Conservation (phyloP, 2,113 vertebrate species). For the Gallinago jamesoni region DNA sequence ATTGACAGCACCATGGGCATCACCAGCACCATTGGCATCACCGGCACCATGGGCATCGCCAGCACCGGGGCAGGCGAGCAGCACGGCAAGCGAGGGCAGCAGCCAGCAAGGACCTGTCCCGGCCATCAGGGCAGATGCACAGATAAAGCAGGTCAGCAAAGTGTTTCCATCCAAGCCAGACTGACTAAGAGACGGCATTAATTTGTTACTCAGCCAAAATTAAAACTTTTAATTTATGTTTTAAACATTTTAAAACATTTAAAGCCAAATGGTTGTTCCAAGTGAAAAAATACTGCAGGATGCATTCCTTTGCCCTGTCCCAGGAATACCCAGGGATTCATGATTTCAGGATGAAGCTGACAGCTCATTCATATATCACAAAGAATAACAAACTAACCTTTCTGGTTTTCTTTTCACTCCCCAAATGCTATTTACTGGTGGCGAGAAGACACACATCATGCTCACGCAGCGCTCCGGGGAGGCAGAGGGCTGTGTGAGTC, state of each 20-base stretch:
- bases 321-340: slow-evolving; percentile 12
- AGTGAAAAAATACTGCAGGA: neutral
- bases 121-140: neutral
- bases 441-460: neutral
- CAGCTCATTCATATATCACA: slow-evolving; percentile 18
- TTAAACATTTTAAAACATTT: too few relatives aligned
- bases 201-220: slow-evolving; percentile 8
- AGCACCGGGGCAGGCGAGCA: neutral
- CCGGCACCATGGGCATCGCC: too few relatives aligned
- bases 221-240: neutral
- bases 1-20: too few relatives aligned
- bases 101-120: neutral
- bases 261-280: slow-evolving; percentile 11
- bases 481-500: neutral
- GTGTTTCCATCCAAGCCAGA: slow-evolving; percentile 30
- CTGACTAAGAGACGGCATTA: slow-evolving; percentile 38
- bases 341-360: slow-evolving; percentile 17
- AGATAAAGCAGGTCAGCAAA: slow-evolving; percentile 43
- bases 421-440: neutral
- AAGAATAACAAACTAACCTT: slow-evolving; percentile 1
- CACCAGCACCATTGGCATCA: too few relatives aligned
- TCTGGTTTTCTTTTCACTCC: slow-evolving; percentile 6
- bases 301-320: neutral
- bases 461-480: neutral
- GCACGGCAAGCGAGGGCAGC: neutral